phyloP scores from a whole-genome alignment of 2,113 vertebrate genomes.

The Fulica atra region DNA sequence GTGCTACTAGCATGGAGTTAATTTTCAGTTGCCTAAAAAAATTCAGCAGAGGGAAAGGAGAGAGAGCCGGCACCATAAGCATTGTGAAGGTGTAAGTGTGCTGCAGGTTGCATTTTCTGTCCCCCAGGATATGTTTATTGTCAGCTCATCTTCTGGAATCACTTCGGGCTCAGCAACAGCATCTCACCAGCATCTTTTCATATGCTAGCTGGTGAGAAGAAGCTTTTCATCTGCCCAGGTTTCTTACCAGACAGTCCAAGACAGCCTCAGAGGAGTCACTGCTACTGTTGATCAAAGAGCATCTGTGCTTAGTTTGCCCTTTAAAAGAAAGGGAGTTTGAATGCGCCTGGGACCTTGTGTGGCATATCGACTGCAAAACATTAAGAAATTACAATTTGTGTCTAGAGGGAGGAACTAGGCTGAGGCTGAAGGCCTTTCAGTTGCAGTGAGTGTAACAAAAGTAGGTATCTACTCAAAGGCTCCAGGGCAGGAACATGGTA shows the following conservation, averaged over 20 bases:
- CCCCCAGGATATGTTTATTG: accelerated
- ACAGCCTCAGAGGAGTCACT: background rate
- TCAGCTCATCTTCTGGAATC: background rate
- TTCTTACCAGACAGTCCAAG: background rate
- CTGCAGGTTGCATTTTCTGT: background rate
- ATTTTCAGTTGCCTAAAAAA: background rate
- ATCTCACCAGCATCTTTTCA: background rate
- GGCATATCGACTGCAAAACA: background rate
- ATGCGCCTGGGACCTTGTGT: background rate
- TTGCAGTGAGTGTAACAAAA: background rate
- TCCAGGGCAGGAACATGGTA: background rate
- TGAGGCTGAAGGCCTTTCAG: background rate
- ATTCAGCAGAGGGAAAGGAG: background rate
- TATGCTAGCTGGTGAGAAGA: background rate
- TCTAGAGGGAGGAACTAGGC: background rate
- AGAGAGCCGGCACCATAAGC: background rate
- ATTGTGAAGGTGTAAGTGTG: accelerated
- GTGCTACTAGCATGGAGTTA: background rate
- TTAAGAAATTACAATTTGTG: background rate
- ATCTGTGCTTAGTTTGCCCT: background rate
- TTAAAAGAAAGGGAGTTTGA: background rate
- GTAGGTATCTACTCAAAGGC: background rate
- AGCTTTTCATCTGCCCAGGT: background rate
- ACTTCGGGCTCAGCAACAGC: background rate
- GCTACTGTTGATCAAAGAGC: background rate